Conservation (phyloP, 2,888 invertebrate genomes). For the Venusia cambrica region DNA sequence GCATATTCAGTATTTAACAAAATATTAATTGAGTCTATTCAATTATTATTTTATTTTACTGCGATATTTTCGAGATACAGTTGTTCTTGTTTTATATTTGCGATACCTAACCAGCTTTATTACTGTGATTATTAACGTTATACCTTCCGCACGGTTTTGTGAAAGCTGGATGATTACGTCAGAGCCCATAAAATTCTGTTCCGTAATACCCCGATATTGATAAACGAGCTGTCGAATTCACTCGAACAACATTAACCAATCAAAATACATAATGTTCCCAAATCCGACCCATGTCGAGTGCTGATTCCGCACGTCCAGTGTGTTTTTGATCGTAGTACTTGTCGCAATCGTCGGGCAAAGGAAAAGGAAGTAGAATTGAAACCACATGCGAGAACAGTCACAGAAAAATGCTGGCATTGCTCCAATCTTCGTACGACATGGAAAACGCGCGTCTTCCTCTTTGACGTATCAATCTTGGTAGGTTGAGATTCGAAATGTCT, state of each 20-base stretch:
- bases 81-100: too few relatives aligned
- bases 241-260: conserved; percentile 38
- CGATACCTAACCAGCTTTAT: too few relatives aligned
- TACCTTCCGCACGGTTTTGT: conserved; percentile 29
- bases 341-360: conserved; percentile 17
- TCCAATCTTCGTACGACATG: conserved; percentile 28
- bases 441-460: conserved; percentile 25
- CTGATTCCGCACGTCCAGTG: conserved; percentile 14
- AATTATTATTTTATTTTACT: too few relatives aligned
- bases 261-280: conserved; percentile 37
- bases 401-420: conserved; percentile 24
- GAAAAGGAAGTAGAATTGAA: conserved; percentile 22
- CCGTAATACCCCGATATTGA: conserved; percentile 27
- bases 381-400: conserved; percentile 23
- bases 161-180: conserved; percentile 34
- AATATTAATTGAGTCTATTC: too few relatives aligned
- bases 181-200: conserved; percentile 28
- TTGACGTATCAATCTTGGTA: conserved; percentile 26
- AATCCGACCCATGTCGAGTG: conserved; percentile 24
- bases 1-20: too few relatives aligned
- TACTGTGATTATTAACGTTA: too few relatives aligned
- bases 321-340: conserved; percentile 20
- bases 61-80: too few relatives aligned
- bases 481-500: conserved; percentile 18
- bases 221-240: conserved; percentile 34